phyloP scores from a whole-genome alignment of 2,888 invertebrate genomes.

The Parnassius mnemosyne region DNA sequence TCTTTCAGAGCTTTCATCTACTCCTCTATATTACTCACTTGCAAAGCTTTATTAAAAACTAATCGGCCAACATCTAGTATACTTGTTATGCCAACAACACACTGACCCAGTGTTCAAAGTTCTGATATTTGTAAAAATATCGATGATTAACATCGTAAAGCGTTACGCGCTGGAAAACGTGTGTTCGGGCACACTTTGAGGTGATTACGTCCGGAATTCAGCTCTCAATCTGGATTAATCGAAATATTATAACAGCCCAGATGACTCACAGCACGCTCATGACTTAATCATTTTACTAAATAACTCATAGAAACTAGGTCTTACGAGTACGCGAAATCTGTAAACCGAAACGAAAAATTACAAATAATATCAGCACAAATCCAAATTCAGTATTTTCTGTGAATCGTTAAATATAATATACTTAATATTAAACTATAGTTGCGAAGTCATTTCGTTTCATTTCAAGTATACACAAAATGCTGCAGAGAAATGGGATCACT shows the following conservation, averaged over 20 bases:
- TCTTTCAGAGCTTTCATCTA: no score
- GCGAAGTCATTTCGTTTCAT: no score
- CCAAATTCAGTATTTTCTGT: not conserved
- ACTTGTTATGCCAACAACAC: slow-evolving; percentile 2
- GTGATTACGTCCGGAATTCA: slow-evolving; percentile 40
- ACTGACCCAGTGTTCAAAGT: not conserved
- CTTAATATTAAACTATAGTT: no score
- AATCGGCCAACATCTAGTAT: no score
- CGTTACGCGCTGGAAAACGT: slow-evolving; percentile 38
- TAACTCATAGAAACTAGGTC: slow-evolving; percentile 12
- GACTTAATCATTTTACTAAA: slow-evolving; percentile 24
- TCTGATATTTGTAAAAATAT: slow-evolving; percentile 48
- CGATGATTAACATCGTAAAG: slow-evolving; percentile 51
- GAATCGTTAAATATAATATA: no score
- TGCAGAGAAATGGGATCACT: no score
- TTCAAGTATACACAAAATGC: no score
- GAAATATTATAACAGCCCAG: slow-evolving; percentile 43
- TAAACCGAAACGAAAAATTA: not conserved
- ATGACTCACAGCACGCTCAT: slow-evolving; percentile 34
- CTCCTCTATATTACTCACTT: no score
- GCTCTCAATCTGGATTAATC: slow-evolving; percentile 46
- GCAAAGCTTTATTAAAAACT: no score
- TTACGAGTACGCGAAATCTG: not conserved
- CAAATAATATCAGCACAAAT: not conserved
- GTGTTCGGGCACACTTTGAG: slow-evolving; percentile 38